Conservation (phyloP, 2,888 invertebrate genomes). For the Noctua pronuba region DNA sequence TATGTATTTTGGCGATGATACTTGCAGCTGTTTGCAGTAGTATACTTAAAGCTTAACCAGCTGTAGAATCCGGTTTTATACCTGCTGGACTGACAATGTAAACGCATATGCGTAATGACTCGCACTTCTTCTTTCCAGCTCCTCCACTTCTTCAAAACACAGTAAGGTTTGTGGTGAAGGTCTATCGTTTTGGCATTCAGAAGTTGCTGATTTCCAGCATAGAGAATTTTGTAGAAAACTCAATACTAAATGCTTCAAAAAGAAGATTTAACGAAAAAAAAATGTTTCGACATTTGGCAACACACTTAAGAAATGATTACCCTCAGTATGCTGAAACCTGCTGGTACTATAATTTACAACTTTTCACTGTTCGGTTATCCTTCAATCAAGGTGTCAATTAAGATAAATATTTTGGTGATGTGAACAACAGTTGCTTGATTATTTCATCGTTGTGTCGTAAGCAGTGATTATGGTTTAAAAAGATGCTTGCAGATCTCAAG, state of each 20-base stretch:
- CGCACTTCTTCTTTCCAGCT: neutral
- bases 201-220: neutral
- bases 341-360: conserved; percentile 34
- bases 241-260: neutral
- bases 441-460: conserved; percentile 18
- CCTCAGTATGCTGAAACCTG: conserved; percentile 7
- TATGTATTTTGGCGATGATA: neutral
- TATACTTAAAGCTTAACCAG: neutral
- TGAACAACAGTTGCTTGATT: conserved; percentile 16
- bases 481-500: neutral
- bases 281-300: neutral
- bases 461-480: neutral
- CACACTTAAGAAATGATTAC: conserved; percentile 2
- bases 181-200: neutral
- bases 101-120: neutral
- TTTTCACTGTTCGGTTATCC: conserved; percentile 27
- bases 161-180: neutral
- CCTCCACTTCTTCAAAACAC: neutral
- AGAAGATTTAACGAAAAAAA: neutral
- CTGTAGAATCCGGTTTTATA: neutral
- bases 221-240: too few relatives aligned
- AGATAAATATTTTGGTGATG: conserved; percentile 35
- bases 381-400: conserved; percentile 57
- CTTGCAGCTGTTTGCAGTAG: neutral
- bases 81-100: neutral